Evolutionary conservation across 2,888 invertebrate species (phyloP).

Genomic region (Pollenia labialis): DNA sequence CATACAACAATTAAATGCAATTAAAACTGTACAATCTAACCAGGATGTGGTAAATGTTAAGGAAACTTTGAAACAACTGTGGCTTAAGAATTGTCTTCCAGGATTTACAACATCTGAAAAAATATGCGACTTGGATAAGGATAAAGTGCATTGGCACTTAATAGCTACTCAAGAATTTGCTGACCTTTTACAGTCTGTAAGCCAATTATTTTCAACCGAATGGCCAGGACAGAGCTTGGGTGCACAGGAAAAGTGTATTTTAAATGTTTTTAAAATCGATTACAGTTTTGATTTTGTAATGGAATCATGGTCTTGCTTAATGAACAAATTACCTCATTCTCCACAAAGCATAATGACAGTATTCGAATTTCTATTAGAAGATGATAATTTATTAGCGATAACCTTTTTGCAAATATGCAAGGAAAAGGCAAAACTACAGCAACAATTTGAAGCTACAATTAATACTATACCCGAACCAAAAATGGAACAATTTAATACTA

Average conservation of each 20-base stretch:
- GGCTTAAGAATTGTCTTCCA: slow-evolving; percentile 81
- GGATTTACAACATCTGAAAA: slow-evolving; percentile 87
- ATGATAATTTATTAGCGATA: slow-evolving; percentile 78
- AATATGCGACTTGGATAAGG: slow-evolving; percentile 85
- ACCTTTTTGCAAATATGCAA: slow-evolving; percentile 78
- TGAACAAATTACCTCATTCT: slow-evolving; percentile 71
- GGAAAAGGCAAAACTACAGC: slow-evolving; percentile 73
- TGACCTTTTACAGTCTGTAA: slow-evolving; percentile 85
- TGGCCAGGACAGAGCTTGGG: slow-evolving; percentile 85
- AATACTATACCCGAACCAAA: slow-evolving; percentile 75
- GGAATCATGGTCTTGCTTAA: slow-evolving; percentile 77
- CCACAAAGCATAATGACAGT: slow-evolving; percentile 74
- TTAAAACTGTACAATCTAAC: slow-evolving; percentile 80
- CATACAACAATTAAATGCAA: slow-evolving; percentile 75
- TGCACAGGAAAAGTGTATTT: slow-evolving; percentile 71
- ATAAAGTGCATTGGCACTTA: slow-evolving; percentile 78
- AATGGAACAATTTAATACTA: slow-evolving; percentile 77
- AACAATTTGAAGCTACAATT: slow-evolving; percentile 76
- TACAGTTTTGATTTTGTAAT: slow-evolving; percentile 79
- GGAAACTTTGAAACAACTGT: slow-evolving; percentile 79
- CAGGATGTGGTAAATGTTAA: slow-evolving; percentile 81
- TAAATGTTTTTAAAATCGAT: slow-evolving; percentile 81
- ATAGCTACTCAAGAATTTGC: slow-evolving; percentile 85
- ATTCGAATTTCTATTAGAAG: slow-evolving; percentile 76
- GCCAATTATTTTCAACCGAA: slow-evolving; percentile 85